phyloP scores from a whole-genome alignment of 2,113 vertebrate genomes.

The Dromiciops gliroides region DNA sequence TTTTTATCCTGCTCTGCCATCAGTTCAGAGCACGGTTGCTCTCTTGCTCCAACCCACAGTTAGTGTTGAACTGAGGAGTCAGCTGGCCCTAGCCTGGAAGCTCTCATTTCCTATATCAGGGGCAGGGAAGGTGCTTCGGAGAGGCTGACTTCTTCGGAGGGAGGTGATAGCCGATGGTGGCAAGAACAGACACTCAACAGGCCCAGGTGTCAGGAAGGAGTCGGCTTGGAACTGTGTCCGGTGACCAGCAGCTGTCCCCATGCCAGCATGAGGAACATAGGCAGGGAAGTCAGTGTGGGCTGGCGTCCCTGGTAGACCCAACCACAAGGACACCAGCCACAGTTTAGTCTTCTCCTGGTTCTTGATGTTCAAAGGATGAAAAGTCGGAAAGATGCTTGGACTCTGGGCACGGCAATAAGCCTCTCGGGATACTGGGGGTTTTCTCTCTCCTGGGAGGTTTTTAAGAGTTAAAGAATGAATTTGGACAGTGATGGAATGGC shows the following conservation, averaged over 20 bases:
- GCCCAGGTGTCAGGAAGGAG: conserved; percentile 67
- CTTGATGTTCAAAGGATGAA: conserved; percentile 62
- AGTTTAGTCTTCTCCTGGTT: conserved; percentile 23
- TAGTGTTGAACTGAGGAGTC: conserved; percentile 56
- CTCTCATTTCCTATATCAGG: conserved; percentile 78
- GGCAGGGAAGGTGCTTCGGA: conserved; percentile 70
- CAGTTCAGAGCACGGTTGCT: conserved; percentile 61
- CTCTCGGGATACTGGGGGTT: conserved; percentile 51
- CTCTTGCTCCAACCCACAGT: conserved; percentile 33
- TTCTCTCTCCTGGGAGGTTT: conserved; percentile 58
- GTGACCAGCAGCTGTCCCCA: conserved; percentile 82
- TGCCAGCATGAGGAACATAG: conserved; percentile 71
- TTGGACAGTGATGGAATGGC: conserved; percentile 86
- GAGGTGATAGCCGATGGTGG: conserved; percentile 70
- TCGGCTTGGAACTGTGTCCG: conserved; percentile 70
- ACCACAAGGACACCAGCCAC: not conserved
- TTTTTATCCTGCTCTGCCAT: conserved; percentile 84
- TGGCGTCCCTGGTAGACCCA: conserved; percentile 21
- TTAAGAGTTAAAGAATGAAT: conserved; percentile 81
- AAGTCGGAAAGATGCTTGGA: conserved; percentile 6
- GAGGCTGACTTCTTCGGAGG: conserved; percentile 35
- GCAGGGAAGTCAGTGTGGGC: conserved; percentile 38
- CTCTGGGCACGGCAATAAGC: conserved; percentile 3
- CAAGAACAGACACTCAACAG: conserved; percentile 35
- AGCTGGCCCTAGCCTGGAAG: conserved; percentile 43